These are phyloP conservation scores for Rutilus rutilus DNA, from an alignment of 2,113 vertebrate species.

Conservation along the genomic window DNA sequence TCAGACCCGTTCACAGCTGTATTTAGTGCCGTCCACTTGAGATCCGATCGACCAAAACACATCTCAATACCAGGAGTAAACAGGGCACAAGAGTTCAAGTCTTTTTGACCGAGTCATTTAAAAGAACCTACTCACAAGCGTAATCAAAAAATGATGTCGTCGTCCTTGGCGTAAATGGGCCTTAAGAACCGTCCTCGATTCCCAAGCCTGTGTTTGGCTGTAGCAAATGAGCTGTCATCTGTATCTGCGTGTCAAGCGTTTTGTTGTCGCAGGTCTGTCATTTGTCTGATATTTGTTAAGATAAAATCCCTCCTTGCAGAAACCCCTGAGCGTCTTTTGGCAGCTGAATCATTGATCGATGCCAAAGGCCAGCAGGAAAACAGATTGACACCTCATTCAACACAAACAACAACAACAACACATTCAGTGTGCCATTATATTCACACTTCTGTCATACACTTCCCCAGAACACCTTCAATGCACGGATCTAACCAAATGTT, in stretches of 20 bases:
- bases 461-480: not conserved
- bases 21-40: too few relatives aligned
- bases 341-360: not conserved
- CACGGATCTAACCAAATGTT: not conserved
- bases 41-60: too few relatives aligned
- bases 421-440: not conserved
- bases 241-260: not conserved
- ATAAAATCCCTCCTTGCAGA: not conserved
- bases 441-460: not conserved
- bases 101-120: not conserved
- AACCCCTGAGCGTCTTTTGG: not conserved
- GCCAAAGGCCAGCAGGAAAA: slow-evolving; percentile 31
- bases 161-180: not conserved
- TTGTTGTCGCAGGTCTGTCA: not conserved
- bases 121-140: not conserved
- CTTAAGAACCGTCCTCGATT: not conserved
- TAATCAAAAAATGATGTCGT: not conserved
- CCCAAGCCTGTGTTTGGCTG: not conserved
- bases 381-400: not conserved
- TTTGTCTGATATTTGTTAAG: slow-evolving; percentile 17
- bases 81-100: too few relatives aligned
- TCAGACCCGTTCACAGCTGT: too few relatives aligned
- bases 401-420: slow-evolving; percentile 33
- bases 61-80: too few relatives aligned
- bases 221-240: not conserved